A percentile compares a stretch with the other conserved stretches of the same genome.
Evolutionary conservation across 2,797 vertebrate genomes (phyloP).

Genomic region (Gymnoscopelus microlampas): DNA sequence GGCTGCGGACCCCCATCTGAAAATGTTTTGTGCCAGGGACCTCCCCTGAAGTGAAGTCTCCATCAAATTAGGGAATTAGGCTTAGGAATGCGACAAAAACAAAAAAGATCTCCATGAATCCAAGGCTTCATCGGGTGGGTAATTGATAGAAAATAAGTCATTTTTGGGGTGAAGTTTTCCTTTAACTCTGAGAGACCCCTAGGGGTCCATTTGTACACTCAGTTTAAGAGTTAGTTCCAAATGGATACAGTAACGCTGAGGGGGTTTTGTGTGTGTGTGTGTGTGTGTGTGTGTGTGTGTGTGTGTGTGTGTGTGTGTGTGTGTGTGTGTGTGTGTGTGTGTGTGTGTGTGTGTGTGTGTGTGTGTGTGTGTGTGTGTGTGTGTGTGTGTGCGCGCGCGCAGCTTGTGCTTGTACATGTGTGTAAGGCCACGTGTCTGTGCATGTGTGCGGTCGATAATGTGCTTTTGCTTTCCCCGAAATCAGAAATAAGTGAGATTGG

Average conservation of each 20-base stretch:
- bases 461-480: conserved; percentile 47
- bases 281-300: conserved; percentile 8
- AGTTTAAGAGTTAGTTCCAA: too few species aligned
- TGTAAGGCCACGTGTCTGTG: background rate
- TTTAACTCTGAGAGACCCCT: too few species aligned
- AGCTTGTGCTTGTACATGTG: background rate
- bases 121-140: too few species aligned
- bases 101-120: too few species aligned
- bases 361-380: conserved; percentile 5
- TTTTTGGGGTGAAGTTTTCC: too few species aligned
- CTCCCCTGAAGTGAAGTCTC: too few species aligned
- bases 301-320: background rate
- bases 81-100: too few species aligned
- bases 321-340: background rate
- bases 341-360: conserved; percentile 10
- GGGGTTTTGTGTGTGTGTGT: background rate
- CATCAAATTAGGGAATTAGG: too few species aligned
- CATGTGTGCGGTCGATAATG: background rate
- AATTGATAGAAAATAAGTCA: too few species aligned
- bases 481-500: conserved; percentile 41
- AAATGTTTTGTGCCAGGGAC: too few species aligned
- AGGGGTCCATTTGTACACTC: too few species aligned
- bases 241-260: background rate
- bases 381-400: background rate
- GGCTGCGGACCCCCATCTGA: too few species aligned